Evolutionary conservation across 2,113 vertebrate genomes (phyloP).

Genomic region (Lophochroa leadbeateri): DNA sequence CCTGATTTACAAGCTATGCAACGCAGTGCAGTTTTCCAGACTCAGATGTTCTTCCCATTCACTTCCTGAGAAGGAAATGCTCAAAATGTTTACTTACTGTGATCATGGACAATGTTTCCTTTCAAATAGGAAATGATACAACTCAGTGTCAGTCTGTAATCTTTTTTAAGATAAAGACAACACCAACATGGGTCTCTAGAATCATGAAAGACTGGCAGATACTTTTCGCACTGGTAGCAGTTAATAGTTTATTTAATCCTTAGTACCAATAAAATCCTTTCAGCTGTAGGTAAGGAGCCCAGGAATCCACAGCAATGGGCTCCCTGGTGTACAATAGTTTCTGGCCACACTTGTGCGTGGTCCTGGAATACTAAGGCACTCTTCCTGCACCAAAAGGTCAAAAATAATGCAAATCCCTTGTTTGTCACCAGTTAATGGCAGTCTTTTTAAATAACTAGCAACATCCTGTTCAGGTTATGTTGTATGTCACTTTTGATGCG

Average conservation of each 20-base stretch:
- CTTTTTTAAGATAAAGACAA: not conserved
- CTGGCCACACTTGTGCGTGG: not conserved
- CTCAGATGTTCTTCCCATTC: constrained; percentile 56
- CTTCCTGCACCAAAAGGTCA: not conserved
- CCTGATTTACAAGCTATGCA: constrained; percentile 29
- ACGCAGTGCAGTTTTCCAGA: constrained; percentile 19
- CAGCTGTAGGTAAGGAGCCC: not conserved
- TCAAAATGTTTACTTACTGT: constrained; percentile 58
- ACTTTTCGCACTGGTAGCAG: not conserved
- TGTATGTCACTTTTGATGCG: not conserved
- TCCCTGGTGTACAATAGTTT: accelerated
- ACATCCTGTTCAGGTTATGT: not conserved
- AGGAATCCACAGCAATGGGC: accelerated
- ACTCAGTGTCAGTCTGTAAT: not conserved
- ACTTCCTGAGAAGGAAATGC: constrained; percentile 61
- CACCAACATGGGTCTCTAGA: not conserved
- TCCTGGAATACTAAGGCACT: not conserved
- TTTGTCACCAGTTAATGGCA: not conserved
- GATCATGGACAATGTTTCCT: not conserved
- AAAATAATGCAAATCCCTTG: not conserved
- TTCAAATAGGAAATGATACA: constrained; percentile 41
- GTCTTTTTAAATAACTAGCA: not conserved
- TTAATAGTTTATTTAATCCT: not conserved
- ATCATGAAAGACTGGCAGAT: not conserved
- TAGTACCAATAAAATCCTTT: not conserved